Base-by-base conservation (phyloP, 2,113 vertebrate species). In the Dipodomys ordii region DNA sequence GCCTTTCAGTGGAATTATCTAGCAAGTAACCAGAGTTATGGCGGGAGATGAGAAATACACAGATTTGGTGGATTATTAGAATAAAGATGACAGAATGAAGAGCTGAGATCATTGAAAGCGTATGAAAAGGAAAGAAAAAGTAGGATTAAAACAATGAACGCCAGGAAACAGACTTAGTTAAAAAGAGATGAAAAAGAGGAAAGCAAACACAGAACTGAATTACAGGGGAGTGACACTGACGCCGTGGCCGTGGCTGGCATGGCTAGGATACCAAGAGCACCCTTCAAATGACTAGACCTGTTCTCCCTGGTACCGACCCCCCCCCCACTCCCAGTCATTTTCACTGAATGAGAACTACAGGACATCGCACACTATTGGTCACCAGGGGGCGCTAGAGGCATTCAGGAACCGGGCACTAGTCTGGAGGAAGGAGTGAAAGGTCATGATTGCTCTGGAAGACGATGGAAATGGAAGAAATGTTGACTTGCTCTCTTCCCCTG, bases 361-460 rank as follows among this genome's bases (percentile, higher is more conserved):
- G 65, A 20, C 13, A 23, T 11, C 80, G 68, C 72, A 89, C 62
- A 32, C 44, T 60, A 92, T n/a, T 60, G 94, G 32, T 69, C 98
- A 95, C 97, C 90, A 98, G 98, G 82, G 97, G 98, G 98, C 94
- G 98, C 98, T 96, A 91, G 72, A 95, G 93, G 85, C 77, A 91
- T 87, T 93, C 71, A 81, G 73, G 69, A 95, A 90, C 87, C 79
- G 93, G 90, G 67, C 0, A 28, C 28, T 7, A 9, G 30, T 62
- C 64, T 32, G 44, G 5, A 15, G 64, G 39, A 39, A 39, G 39
- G 39, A 39, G 5, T 39, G 39, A 39, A 39, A 39, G 39, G 39
- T 39, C 39, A 39, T 39, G 39, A 39, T 39, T 39, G 39, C 39
- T 83, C 22, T 60, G 69, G 67, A 92, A 93, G 22, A 68, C 78